A percentile compares a stretch with the other conserved stretches of the same genome.
Evolutionary conservation across 2,113 vertebrate genomes (phyloP).

Genomic region (Sorex fumeus): DNA sequence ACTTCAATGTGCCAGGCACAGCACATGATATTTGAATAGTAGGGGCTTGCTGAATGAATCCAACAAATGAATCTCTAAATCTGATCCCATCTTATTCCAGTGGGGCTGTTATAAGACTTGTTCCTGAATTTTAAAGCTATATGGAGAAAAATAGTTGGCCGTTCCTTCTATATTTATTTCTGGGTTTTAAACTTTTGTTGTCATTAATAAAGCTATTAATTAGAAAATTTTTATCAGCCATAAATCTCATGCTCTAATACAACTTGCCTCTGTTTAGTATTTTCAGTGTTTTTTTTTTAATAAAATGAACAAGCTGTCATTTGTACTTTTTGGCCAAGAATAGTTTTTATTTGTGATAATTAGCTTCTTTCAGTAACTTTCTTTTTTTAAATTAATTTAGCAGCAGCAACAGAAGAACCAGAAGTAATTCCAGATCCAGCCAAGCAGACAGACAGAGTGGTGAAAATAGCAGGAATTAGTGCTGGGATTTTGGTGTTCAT

Average conservation of each 20-base stretch:
- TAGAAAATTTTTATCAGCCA: not conserved
- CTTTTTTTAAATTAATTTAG: conserved; percentile 84
- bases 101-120: not conserved
- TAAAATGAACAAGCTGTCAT: not conserved
- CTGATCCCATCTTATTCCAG: not conserved
- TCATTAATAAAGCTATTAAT: not conserved
- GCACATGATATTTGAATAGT: not conserved
- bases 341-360: conserved; percentile 48
- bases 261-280: not conserved
- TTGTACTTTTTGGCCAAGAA: not conserved
- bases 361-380: conserved; percentile 78
- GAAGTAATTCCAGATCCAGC: conserved; percentile 98
- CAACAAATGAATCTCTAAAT: not conserved
- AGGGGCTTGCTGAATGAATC: not conserved
- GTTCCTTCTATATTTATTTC: not conserved
- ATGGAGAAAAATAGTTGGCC: not conserved
- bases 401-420: conserved; percentile 98
- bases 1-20: not conserved
- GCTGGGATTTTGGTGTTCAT: conserved; percentile 97
- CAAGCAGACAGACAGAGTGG: conserved; percentile 97
- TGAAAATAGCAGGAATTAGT: conserved; percentile 99
- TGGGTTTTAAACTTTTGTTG: not conserved
- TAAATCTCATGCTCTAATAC: not conserved
- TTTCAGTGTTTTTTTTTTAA: conserved; percentile 18
- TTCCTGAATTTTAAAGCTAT: not conserved